These are phyloP conservation scores for Corapipo altera DNA, from an alignment of 2,113 vertebrate species.

Conservation along the genomic window DNA sequence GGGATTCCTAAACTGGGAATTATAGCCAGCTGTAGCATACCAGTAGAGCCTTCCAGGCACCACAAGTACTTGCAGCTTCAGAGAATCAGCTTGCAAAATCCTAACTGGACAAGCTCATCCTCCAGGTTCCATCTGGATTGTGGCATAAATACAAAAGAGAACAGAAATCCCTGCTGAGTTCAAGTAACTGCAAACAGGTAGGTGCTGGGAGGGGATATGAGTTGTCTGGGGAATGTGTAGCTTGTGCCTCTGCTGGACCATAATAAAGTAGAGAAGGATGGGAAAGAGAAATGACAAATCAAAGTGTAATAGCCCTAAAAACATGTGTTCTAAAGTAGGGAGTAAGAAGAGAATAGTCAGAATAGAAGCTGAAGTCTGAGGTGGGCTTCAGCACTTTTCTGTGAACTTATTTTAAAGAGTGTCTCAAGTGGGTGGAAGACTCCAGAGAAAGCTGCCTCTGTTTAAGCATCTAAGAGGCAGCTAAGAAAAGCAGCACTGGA, in stretches of 20 bases:
- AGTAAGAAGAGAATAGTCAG: background rate
- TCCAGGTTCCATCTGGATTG: background rate
- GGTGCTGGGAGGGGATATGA: background rate
- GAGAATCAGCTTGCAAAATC: background rate
- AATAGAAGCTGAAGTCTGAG: background rate
- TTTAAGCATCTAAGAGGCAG: background rate
- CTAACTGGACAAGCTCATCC: background rate
- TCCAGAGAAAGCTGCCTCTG: background rate
- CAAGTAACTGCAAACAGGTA: background rate
- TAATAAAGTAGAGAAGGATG: background rate
- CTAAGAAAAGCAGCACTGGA: background rate
- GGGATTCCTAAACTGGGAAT: background rate
- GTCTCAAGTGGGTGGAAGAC: background rate
- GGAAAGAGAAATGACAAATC: background rate
- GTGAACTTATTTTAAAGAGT: background rate
- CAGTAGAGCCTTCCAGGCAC: background rate
- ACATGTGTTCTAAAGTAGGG: background rate
- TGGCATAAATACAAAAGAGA: background rate
- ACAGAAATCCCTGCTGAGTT: background rate
- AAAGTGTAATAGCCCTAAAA: background rate
- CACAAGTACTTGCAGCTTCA: background rate
- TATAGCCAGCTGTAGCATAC: background rate
- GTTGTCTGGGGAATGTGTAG: background rate
- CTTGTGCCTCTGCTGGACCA: background rate
- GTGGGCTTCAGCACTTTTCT: background rate